Conservation (phyloP, 2,888 invertebrate genomes). For the Tricholauxania praeusta region DNA sequence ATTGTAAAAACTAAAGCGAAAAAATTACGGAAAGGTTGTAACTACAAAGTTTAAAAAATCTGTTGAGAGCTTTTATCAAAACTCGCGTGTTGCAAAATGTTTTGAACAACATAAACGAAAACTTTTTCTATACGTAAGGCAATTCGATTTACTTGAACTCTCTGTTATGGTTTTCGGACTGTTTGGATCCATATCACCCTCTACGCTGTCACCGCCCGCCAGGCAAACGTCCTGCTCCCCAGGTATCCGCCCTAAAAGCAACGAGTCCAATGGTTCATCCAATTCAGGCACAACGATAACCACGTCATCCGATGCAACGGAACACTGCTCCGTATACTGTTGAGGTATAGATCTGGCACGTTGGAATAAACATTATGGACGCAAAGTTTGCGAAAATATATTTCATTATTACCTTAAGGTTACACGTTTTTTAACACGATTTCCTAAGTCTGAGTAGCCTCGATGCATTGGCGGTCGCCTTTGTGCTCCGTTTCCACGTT, state of each 20-base stretch:
- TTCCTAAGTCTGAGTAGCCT: conserved; percentile 82
- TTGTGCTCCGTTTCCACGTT: conserved; percentile 49
- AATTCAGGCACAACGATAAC: conserved; percentile 71
- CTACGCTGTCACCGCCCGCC: conserved; percentile 47
- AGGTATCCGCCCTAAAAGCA: conserved; percentile 50
- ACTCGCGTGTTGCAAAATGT: background rate
- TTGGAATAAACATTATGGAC: background rate
- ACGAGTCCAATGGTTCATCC: conserved; percentile 58
- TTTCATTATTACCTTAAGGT: conserved; percentile 78
- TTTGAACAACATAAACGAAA: background rate
- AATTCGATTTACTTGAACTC: conserved; percentile 72
- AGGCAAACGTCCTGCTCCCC: conserved; percentile 52
- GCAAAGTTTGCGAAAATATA: background rate
- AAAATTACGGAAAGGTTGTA: conserved; percentile 24
- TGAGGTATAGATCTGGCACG: conserved; percentile 67
- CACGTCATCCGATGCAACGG: conserved; percentile 62
- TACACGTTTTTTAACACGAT: conserved; percentile 85
- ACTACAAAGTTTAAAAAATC: conserved; percentile 1
- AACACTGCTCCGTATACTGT: conserved; percentile 61
- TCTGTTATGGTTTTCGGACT: conserved; percentile 73
- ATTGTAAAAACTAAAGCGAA: conserved; percentile 29
- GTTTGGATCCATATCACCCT: conserved; percentile 68
- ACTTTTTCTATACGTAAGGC: background rate
- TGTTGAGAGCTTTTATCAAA: background rate
- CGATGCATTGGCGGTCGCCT: conserved; percentile 73